Evolutionary conservation across 2,797 vertebrate genomes (phyloP).

Genomic region (Streptopelia turtur): DNA sequence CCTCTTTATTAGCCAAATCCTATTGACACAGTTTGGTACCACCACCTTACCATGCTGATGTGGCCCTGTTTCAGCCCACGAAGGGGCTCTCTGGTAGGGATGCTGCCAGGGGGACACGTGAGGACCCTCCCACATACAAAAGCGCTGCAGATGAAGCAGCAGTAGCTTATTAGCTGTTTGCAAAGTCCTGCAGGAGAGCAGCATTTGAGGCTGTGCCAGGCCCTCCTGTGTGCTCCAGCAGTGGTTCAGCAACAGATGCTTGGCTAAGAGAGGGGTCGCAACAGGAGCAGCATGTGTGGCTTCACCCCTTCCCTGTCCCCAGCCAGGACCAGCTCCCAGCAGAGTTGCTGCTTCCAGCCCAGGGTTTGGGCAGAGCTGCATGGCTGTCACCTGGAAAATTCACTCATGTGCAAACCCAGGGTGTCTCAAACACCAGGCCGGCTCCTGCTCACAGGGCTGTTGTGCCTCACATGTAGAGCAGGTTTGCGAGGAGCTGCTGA

Average conservation of each 20-base stretch:
- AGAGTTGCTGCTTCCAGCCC: neutral
- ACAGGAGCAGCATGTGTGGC: fast-evolving
- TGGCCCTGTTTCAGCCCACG: neutral
- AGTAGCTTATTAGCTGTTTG: neutral
- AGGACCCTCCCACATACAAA: neutral
- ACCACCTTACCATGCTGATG: neutral
- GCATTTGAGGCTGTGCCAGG: neutral
- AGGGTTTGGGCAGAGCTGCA: neutral
- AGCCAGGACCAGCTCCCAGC: neutral
- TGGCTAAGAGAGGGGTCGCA: neutral
- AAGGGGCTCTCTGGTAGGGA: neutral
- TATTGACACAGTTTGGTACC: neutral
- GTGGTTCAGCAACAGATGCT: fast-evolving
- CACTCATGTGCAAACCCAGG: neutral
- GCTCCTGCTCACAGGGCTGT: neutral
- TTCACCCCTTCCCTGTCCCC: neutral
- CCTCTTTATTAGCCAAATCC: neutral
- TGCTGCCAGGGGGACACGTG: neutral
- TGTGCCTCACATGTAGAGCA: neutral
- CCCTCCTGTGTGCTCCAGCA: neutral
- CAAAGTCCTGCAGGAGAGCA: neutral
- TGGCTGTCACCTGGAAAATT: neutral
- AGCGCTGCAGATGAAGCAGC: neutral
- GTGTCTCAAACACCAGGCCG: neutral
- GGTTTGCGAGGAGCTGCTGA: neutral